phyloP scores from a whole-genome alignment of 1,140 invertebrate species.

The Zaprionus gabonicus region DNA sequence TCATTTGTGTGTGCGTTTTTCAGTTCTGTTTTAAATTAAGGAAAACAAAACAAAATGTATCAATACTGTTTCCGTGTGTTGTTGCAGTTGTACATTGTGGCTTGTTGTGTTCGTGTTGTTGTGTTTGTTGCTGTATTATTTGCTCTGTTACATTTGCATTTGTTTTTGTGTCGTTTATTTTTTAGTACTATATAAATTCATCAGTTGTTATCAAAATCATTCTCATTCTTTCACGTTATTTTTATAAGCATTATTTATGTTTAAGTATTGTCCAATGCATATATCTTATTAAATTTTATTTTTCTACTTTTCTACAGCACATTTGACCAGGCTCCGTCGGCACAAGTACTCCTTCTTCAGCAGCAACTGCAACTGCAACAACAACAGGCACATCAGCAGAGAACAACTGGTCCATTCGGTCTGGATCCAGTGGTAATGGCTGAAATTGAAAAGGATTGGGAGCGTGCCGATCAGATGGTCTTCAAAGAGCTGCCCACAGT shows the following conservation, averaged over 20 bases:
- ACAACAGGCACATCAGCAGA: conserved; percentile 66
- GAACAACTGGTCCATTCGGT: conserved; percentile 88
- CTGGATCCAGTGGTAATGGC: conserved; percentile 89
- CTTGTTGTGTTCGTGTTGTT: conserved; percentile 1
- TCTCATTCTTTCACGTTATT: not conserved
- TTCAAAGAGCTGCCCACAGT: conserved; percentile 84
- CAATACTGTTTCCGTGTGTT: not conserved
- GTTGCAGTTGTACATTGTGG: conserved; percentile 15
- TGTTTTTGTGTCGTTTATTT: conserved; percentile 4
- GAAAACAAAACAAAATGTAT: not conserved
- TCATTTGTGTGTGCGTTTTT: conserved; percentile 35
- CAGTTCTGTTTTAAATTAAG: not conserved
- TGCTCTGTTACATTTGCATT: conserved; percentile 15
- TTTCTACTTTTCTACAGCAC: conserved; percentile 50
- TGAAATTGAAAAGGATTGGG: conserved; percentile 86
- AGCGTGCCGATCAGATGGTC: conserved; percentile 74
- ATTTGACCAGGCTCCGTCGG: conserved; percentile 73
- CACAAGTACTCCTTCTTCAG: conserved; percentile 62
- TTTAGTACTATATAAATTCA: not conserved
- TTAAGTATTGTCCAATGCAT: not conserved
- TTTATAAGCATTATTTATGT: conserved; percentile 4
- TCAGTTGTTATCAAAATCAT: conserved; percentile 3
- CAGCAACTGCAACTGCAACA: conserved; percentile 63
- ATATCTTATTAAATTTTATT: conserved; percentile 1
- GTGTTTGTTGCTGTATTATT: conserved; percentile 12